These are phyloP conservation scores for Aradus depressus DNA, from an alignment of 2,888 invertebrate species.

Conservation along the genomic window DNA sequence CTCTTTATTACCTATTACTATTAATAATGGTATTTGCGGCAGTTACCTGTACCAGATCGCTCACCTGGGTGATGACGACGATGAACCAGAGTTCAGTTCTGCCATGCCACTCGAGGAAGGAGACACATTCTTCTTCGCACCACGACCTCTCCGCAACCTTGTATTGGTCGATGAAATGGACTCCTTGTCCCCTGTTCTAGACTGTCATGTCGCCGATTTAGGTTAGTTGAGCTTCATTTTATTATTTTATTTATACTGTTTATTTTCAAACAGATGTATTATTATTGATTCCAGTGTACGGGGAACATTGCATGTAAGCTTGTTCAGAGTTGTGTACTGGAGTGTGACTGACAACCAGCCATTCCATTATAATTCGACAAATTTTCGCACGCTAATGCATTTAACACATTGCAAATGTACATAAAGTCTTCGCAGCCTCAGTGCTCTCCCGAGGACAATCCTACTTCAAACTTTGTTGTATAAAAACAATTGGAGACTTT, in stretches of 20 bases:
- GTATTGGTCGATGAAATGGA: conserved; percentile 95
- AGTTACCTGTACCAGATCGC: conserved; percentile 97
- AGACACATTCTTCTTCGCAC: conserved; percentile 97
- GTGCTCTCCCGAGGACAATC: no score
- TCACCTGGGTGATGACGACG: conserved; percentile 97
- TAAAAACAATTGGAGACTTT: no score
- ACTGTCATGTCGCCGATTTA: conserved; percentile 76
- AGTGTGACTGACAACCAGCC: conserved; percentile 97
- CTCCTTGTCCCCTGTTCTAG: conserved; percentile 83
- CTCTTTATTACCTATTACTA: no score
- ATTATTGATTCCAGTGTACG: conserved; percentile 99
- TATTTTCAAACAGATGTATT: conserved; percentile 98
- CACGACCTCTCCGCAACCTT: conserved; percentile 82
- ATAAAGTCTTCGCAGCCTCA: no score
- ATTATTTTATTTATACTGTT: conserved; percentile 70
- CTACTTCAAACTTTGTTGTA: no score
- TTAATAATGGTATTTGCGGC: no score
- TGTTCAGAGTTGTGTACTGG: conserved; percentile 98
- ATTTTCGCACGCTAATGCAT: no score
- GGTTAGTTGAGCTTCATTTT: conserved; percentile 32
- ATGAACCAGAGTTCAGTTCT: conserved; percentile 96
- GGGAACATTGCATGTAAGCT: conserved; percentile 95
- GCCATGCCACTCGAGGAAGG: conserved; percentile 97
- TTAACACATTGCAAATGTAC: no score
- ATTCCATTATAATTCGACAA: no score